These are phyloP conservation scores for Lasioglossum pauxillum DNA, from an alignment of 2,888 invertebrate species.

Conservation along the genomic window DNA sequence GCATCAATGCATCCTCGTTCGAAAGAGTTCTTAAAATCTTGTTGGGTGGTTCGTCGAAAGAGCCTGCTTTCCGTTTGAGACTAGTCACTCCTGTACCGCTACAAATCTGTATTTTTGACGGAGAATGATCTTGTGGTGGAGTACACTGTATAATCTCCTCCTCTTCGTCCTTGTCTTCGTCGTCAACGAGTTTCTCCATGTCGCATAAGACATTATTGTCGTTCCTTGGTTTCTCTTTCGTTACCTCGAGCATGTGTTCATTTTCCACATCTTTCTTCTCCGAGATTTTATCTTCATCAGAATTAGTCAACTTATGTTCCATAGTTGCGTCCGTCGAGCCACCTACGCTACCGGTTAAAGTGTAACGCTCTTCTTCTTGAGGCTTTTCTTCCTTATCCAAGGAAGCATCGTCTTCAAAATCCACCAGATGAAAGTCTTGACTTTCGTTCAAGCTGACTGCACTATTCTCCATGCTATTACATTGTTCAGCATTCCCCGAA, in stretches of 20 bases:
- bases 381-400: conserved; percentile 13
- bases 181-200: conserved; percentile 35
- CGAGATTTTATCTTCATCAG: neutral
- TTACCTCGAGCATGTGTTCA: neutral
- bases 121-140: conserved; percentile 53
- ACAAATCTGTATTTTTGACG: conserved; percentile 45
- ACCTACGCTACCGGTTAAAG: neutral
- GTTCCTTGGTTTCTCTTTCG: neutral
- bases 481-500: conserved; percentile 36
- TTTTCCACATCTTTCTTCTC: conserved; percentile 8
- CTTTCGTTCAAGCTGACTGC: conserved; percentile 66
- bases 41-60: conserved; percentile 56
- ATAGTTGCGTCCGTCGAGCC: neutral
- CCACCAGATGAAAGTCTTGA: conserved; percentile 76
- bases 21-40: conserved; percentile 58
- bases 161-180: conserved; percentile 49
- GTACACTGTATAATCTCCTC: conserved; percentile 72
- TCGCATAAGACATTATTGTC: neutral
- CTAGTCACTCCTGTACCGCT: conserved; percentile 1
- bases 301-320: neutral
- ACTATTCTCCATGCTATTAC: neutral
- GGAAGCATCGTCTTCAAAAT: conserved; percentile 59
- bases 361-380: neutral
- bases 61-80: conserved; percentile 64
- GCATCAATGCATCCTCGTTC: conserved; percentile 25